These are phyloP conservation scores for Nephrotoma guestfalica DNA, from an alignment of 2,888 invertebrate genomes.

Conservation along the genomic window DNA sequence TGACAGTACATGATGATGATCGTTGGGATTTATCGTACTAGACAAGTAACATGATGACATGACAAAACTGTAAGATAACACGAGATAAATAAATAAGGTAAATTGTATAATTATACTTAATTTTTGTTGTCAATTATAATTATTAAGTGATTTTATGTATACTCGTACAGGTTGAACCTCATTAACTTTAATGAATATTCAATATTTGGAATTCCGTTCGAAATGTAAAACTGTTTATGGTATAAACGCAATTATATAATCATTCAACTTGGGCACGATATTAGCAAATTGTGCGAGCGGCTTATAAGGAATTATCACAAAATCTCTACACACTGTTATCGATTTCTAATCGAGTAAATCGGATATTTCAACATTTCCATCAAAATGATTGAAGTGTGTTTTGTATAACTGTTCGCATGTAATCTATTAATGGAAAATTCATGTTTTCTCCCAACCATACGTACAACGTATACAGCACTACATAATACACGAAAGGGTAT, in stretches of 20 bases:
- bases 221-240: neutral
- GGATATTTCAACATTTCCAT: neutral
- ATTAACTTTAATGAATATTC: neutral
- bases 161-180: neutral
- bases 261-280: neutral
- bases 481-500: neutral
- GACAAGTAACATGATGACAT: neutral
- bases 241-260: neutral
- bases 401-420: neutral
- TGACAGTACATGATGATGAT: neutral
- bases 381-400: neutral
- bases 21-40: neutral
- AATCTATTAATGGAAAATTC: constrained; percentile 2
- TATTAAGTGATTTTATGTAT: neutral
- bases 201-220: neutral
- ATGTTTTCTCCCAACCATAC: constrained; percentile 5
- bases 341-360: neutral
- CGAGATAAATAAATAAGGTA: neutral
- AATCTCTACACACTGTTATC: neutral
- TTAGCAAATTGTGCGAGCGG: neutral
- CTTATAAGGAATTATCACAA: neutral
- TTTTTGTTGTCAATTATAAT: neutral
- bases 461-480: neutral
- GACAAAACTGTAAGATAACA: neutral
- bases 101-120: neutral